A percentile compares a stretch with the other conserved stretches of the same genome.
Conservation (phyloP, 2,888 invertebrate species). For the Hemithea aestivaria region DNA sequence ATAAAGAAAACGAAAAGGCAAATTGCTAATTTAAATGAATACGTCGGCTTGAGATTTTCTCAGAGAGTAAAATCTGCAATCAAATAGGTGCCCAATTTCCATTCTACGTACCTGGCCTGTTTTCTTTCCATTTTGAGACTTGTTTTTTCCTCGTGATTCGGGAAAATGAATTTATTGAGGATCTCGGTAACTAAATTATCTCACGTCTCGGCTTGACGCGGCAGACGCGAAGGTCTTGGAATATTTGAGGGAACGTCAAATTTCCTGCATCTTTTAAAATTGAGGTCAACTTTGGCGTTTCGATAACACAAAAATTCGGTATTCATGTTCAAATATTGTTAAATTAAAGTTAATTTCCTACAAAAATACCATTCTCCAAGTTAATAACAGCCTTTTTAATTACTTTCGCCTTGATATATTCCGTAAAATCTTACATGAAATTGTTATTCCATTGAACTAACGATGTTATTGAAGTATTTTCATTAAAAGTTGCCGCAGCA, state of each 20-base stretch:
- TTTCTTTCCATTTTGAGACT: slow-evolving; percentile 33
- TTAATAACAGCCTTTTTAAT: too few relatives aligned
- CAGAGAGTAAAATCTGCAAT: slow-evolving; percentile 29
- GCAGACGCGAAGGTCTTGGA: slow-evolving; percentile 8
- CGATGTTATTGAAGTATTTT: neutral
- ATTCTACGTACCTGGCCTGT: slow-evolving; percentile 33
- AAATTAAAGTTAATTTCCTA: too few relatives aligned
- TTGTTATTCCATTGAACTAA: too few relatives aligned
- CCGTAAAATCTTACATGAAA: too few relatives aligned
- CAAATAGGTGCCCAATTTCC: slow-evolving; percentile 30
- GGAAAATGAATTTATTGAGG: slow-evolving; percentile 28
- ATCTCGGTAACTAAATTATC: slow-evolving; percentile 22
- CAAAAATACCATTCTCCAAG: too few relatives aligned
- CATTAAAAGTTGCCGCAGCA: slow-evolving; percentile 16
- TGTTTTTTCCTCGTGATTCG: slow-evolving; percentile 22
- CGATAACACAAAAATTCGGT: too few relatives aligned
- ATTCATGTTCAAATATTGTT: too few relatives aligned
- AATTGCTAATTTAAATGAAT: slow-evolving; percentile 33
- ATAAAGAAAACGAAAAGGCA: slow-evolving; percentile 17
- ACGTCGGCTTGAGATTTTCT: slow-evolving; percentile 28
- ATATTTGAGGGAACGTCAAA: slow-evolving; percentile 9
- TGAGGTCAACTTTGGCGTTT: neutral
- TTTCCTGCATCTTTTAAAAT: slow-evolving; percentile 3
- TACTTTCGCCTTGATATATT: too few relatives aligned
- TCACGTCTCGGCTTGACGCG: slow-evolving; percentile 20